phyloP scores from a whole-genome alignment of 2,113 vertebrate genomes.

The Paraplagusia blochii region DNA sequence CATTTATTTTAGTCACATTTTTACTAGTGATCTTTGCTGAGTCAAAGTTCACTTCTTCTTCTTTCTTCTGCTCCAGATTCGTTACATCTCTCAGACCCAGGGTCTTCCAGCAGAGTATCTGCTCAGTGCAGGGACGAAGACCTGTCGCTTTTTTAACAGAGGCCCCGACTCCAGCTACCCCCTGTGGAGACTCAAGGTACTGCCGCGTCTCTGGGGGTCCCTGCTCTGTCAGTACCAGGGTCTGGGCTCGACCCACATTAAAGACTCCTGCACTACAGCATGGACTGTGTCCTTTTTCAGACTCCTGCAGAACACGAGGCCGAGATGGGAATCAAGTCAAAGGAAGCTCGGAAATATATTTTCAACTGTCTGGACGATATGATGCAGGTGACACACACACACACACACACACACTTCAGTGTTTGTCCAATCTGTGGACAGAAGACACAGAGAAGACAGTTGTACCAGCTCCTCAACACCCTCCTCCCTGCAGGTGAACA shows the following conservation, averaged over 20 bases:
- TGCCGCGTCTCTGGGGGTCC: not conserved
- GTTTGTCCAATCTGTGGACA: not conserved
- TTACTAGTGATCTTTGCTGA: no score
- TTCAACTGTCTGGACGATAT: slow-evolving; percentile 99
- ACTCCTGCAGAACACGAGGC: slow-evolving; percentile 93
- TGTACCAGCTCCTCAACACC: not conserved
- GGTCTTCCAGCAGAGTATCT: slow-evolving; percentile 96
- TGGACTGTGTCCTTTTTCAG: slow-evolving; percentile 53
- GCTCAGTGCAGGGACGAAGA: slow-evolving; percentile 96
- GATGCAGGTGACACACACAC: slow-evolving; percentile 83
- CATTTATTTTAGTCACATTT: no score
- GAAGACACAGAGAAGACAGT: no score
- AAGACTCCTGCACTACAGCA: not conserved
- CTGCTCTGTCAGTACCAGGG: no score
- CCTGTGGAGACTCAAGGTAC: slow-evolving; percentile 92
- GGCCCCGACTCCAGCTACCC: slow-evolving; percentile 94
- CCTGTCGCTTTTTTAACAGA: slow-evolving; percentile 96
- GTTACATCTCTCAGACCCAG: slow-evolving; percentile 98
- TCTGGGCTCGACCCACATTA: no score
- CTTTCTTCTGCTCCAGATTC: slow-evolving; percentile 79
- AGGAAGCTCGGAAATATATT: slow-evolving; percentile 97
- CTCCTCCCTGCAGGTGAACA: slow-evolving; percentile 85
- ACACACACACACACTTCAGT: not conserved
- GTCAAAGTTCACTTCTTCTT: not conserved
- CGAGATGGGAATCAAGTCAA: slow-evolving; percentile 97